Evolutionary conservation across 2,113 vertebrate species (phyloP).

Genomic region (Thryonomys swinderianus): DNA sequence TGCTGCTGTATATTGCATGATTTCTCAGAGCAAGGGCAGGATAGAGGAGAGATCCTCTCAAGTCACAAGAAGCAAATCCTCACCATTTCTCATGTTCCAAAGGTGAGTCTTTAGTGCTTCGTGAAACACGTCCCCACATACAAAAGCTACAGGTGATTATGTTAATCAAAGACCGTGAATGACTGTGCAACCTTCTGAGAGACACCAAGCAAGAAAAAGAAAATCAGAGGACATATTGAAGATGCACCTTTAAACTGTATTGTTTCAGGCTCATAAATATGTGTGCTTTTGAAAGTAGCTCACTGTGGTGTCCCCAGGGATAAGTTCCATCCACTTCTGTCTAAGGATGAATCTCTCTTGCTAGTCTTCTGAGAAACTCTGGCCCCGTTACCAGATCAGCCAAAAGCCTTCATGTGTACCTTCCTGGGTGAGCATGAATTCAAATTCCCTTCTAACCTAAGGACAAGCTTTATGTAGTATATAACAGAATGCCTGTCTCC

Average conservation of each 20-base stretch:
- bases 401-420: background rate
- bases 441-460: background rate
- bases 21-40: background rate
- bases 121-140: background rate
- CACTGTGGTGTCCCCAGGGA: background rate
- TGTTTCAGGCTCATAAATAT: background rate
- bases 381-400: background rate
- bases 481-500: background rate
- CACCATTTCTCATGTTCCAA: background rate
- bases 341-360: background rate
- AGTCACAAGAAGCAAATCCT: background rate
- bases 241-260: background rate
- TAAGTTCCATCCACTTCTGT: background rate
- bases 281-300: background rate
- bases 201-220: background rate
- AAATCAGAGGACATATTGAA: background rate
- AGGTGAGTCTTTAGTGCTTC: background rate
- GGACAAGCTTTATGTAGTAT: background rate
- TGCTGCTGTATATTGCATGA: background rate
- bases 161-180: background rate
- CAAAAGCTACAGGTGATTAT: background rate
- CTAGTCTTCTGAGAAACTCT: background rate
- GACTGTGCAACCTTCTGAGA: background rate
- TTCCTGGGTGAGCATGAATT: background rate
- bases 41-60: background rate